Percentiles rank a stretch among this genome's conserved stretches.
phyloP scores from a whole-genome alignment of 2,797 vertebrate genomes.

The Hoplostethus mediterraneus region DNA sequence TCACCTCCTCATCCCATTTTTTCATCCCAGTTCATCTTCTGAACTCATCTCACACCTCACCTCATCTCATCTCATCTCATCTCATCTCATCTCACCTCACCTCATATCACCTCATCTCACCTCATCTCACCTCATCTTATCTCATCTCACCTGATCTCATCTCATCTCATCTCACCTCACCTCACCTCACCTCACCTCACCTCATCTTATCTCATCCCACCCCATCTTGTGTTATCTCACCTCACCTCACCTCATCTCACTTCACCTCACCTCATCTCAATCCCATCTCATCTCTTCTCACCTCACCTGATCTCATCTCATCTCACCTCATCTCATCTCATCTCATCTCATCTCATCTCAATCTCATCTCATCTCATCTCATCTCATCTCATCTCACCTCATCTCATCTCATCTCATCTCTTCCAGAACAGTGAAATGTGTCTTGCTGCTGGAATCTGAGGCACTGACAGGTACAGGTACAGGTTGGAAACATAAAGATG shows the following conservation, averaged over 20 bases:
- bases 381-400: neutral
- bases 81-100: no score
- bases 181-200: no score
- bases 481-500: conserved; percentile 33
- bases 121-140: neutral
- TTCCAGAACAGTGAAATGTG: neutral
- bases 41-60: neutral
- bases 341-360: neutral
- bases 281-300: neutral
- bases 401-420: neutral
- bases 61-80: no score
- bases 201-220: no score
- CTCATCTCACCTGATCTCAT: neutral
- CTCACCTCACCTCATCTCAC: neutral
- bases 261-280: neutral
- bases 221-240: neutral
- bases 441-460: neutral
- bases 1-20: no score
- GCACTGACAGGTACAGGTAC: neutral
- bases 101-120: neutral
- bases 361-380: neutral
- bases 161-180: neutral
- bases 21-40: no score
- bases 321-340: neutral
- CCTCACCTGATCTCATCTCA: neutral